Conservation (phyloP, 2,113 vertebrate genomes). For the Ploceus nigricollis region DNA sequence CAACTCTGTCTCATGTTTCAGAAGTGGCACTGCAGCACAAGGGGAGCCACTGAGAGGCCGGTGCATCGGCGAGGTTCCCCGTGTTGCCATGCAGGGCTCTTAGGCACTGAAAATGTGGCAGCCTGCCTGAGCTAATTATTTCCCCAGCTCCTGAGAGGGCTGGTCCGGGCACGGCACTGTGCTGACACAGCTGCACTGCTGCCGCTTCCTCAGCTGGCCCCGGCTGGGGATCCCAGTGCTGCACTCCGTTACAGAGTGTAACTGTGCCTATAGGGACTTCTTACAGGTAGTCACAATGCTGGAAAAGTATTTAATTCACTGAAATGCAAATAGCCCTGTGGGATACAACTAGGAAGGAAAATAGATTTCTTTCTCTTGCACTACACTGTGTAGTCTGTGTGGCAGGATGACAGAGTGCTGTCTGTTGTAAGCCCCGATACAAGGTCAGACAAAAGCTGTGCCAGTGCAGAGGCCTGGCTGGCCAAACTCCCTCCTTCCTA, state of each 20-base stretch:
- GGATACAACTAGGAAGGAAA: not conserved
- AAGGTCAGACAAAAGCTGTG: not conserved
- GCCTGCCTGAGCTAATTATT: not conserved
- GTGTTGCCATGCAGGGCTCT: not conserved
- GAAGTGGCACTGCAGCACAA: not conserved
- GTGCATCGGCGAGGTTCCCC: fast-evolving
- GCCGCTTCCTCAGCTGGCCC: not conserved
- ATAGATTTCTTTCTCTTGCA: not conserved
- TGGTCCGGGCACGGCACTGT: not conserved
- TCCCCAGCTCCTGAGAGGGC: not conserved
- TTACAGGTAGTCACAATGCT: not conserved
- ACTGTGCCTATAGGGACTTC: not conserved
- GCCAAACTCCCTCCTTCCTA: not conserved
- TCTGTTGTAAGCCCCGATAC: not conserved
- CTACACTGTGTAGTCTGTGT: not conserved
- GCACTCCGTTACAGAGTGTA: fast-evolving
- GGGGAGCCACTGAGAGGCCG: not conserved
- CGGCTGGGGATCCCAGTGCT: not conserved
- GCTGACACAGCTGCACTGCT: not conserved
- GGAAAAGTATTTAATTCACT: not conserved
- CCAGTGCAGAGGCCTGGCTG: not conserved
- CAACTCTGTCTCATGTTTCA: fast-evolving
- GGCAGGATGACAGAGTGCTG: not conserved
- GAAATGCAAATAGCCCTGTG: not conserved
- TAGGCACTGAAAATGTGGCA: not conserved